Percentiles rank a stretch among this genome's conserved stretches.
Conservation (phyloP, 2,888 invertebrate species). For the Augiades crinisus region DNA sequence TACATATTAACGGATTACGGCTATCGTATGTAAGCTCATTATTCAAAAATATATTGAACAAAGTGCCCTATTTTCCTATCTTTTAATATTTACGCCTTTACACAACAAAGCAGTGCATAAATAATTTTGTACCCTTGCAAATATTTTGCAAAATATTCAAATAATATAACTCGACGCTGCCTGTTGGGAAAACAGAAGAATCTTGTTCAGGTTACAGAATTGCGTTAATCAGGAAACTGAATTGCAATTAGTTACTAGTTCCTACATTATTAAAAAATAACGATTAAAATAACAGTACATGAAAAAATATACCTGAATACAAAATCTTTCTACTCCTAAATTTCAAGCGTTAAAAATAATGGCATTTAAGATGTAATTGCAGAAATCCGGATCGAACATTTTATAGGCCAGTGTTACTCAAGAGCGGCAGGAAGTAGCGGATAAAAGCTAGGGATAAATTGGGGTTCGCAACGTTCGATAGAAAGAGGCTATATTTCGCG, state of each 20-base stretch:
- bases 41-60: conserved; percentile 14
- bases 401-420: conserved; percentile 40
- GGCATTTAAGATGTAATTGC: background rate
- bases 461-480: conserved; percentile 41
- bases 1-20: conserved; percentile 24
- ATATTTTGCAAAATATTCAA: too few relatives aligned
- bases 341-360: background rate
- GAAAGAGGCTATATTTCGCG: conserved; percentile 46
- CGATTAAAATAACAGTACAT: too few relatives aligned
- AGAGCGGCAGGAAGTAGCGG: conserved; percentile 38
- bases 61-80: conserved; percentile 1
- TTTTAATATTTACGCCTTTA: background rate
- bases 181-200: too few relatives aligned
- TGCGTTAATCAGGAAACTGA: too few relatives aligned
- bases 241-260: too few relatives aligned
- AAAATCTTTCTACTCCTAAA: too few relatives aligned
- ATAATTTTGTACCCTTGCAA: too few relatives aligned
- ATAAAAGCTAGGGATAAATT: conserved; percentile 51
- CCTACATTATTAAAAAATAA: too few relatives aligned
- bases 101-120: too few relatives aligned
- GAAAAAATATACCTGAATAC: too few relatives aligned
- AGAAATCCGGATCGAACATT: conserved; percentile 39
- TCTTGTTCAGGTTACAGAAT: too few relatives aligned
- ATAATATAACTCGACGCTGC: too few relatives aligned
- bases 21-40: conserved; percentile 23